These are phyloP conservation scores for Prosapia bicincta DNA, from an alignment of 2,888 invertebrate species.

Conservation along the genomic window DNA sequence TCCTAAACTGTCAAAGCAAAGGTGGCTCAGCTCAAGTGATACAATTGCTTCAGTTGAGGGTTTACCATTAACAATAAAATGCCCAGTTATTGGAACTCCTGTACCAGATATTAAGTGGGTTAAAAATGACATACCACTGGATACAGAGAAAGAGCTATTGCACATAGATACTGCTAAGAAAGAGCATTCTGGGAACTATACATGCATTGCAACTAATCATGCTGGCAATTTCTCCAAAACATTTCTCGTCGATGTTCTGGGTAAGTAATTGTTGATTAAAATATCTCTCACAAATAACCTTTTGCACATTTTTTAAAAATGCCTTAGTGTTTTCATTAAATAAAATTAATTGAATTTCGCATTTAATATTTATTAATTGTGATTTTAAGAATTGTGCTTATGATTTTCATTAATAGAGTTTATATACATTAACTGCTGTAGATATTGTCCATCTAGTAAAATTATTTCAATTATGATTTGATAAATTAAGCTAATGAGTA, in stretches of 20 bases:
- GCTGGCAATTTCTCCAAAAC: constrained; percentile 47
- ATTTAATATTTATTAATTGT: too few species aligned
- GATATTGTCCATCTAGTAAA: too few species aligned
- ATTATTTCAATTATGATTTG: too few species aligned
- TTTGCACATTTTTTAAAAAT: too few species aligned
- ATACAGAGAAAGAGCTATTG: constrained; percentile 6
- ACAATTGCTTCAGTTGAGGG: constrained; percentile 13
- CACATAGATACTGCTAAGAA: constrained; percentile 10
- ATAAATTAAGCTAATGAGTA: too few species aligned
- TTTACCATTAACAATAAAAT: constrained; percentile 41
- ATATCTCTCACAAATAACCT: too few species aligned
- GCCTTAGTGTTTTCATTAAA: too few species aligned
- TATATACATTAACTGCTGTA: too few species aligned
- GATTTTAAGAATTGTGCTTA: too few species aligned
- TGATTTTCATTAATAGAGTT: too few species aligned
- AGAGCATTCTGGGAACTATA: constrained; percentile 52
- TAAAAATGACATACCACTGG: constrained; percentile 49
- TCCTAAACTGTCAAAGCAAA: constrained; percentile 19
- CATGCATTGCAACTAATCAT: constrained; percentile 56
- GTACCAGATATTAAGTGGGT: constrained; percentile 59
- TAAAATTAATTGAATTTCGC: too few species aligned
- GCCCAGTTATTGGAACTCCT: constrained; percentile 59
- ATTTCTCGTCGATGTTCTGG: constrained; percentile 48
- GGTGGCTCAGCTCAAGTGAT: neutral
- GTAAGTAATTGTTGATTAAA: constrained; percentile 47